Evolutionary conservation across 2,113 vertebrate species (phyloP), one percentile per base, ranked within the genome.

Genomic region (Onychostruthus taczanowskii): DNA sequence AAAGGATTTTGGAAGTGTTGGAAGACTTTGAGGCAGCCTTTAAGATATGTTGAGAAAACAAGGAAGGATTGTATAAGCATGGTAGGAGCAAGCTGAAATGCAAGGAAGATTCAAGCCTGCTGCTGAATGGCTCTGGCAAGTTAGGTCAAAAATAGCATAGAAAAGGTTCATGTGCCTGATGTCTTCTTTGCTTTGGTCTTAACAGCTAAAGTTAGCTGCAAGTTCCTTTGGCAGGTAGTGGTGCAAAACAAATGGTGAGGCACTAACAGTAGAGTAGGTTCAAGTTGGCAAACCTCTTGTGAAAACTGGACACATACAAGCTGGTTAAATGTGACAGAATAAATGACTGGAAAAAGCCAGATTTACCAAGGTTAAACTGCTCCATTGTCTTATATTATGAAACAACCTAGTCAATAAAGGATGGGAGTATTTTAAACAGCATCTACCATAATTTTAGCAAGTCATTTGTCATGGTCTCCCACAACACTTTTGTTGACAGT

Each of bases 101-200:
- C 0, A 3, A 77, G 24, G 27, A 89, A 33, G 13, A 19, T 73
- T 12, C 7, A 43, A n/a, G 14, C 8, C 16, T 3, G 0, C n/a
- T 62, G 68, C 31, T 73, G 31, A 76, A 35, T 39, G 24, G 30
- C 16, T 33, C 64, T 68, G 7, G 8, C 20, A 47, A 56, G 1
- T 63, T 66, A 62, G 28, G 16, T 50, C 3, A 52, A 23, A 92
- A 90, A 52, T 66, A 21, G 8, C 5, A 27, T 11, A 67, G 56
- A 59, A 64, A 56, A 63, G 3, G 4, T 10, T 74, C 41, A 37
- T 4, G 1, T 61, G 27, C 8, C 46, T 52, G 19, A 24, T 67
- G 7, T 22, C 5, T 19, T 39, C 27, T 78, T 74, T 69, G 16
- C 9, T 27, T 30, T 77, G 21, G 16, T 78, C 18, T 56, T 56